Base-by-base conservation (phyloP, 2,888 invertebrate genomes). In the Drosophila yooni region DNA sequence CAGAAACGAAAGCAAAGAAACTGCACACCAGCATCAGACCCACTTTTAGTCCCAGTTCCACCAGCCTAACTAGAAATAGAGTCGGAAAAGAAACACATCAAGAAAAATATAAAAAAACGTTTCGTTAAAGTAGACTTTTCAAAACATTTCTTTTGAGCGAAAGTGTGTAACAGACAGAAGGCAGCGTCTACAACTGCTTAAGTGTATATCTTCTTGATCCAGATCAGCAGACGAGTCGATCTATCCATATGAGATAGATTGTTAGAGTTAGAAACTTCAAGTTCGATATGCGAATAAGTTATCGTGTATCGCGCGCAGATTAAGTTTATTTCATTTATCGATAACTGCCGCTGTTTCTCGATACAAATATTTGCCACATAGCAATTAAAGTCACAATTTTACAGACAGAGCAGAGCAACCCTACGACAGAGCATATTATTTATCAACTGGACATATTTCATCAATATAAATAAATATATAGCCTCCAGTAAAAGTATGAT, bases 1-100 rank as follows among this genome's bases (percentile, higher is more conserved):
- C 86, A 27, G 82, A 88, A 66, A 58, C 68, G 0, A 58, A 54
- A 36, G 52, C 43, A 13, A 80, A 59, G 54, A 72, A 40, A 34
- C 31, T 57, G 21, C 50, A 21, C 15, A 25, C 25, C 25, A 64
- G 13, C 18, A 18, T 43, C 21, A 43, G 43, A 11, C 1, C 11
- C 21, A 43, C 43, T 21, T 21, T 8, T 4, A 38, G 36, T 33
- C 38, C 13, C 57, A 75, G 33, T 40, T 67, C 43, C 36, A 36
- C 5, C 36, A 36, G 36, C 36, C 6, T 6, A 34, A 13, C 13
- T 34, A 13, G 4, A 34, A 13, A 13, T 1, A 34, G 1, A 34
- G 11, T 21, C n/a, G 5, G 11, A 1, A 43, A 21, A 43, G 0
- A 10, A n/a, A n/a, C 1, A 1, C 21, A 21, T 21, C 1, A 2